Percentiles rank a stretch among this genome's conserved stretches.
phyloP scores from a whole-genome alignment of 2,113 vertebrate species.

The Vanacampus margaritifer region DNA sequence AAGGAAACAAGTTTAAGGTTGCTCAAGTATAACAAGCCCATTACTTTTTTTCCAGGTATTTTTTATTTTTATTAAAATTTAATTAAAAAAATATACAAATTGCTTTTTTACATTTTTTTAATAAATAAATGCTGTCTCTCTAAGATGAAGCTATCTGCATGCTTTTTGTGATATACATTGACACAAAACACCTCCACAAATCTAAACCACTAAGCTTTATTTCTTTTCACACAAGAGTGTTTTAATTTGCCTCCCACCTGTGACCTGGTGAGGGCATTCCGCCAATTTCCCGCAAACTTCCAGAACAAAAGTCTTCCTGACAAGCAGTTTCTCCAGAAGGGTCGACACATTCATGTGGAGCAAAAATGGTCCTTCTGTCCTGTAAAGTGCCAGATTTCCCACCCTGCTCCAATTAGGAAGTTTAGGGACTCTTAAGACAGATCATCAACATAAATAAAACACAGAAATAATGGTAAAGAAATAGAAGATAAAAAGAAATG shows the following conservation, averaged over 20 bases:
- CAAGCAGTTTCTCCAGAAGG: conserved; percentile 29
- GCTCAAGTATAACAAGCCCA: too few relatives aligned
- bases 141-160: neutral
- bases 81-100: neutral
- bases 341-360: conserved; percentile 26
- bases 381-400: conserved; percentile 40
- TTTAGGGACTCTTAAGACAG: conserved; percentile 8
- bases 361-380: conserved; percentile 49
- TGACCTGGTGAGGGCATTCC: conserved; percentile 26
- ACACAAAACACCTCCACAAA: neutral
- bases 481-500: conserved; percentile 5
- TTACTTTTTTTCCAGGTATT: too few relatives aligned
- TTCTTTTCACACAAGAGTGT: neutral
- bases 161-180: neutral
- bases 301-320: conserved; percentile 40
- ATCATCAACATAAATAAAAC: neutral
- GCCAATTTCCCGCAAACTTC: conserved; percentile 55
- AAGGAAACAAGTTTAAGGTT: too few relatives aligned
- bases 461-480: neutral
- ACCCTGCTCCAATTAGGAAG: conserved; percentile 35
- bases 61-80: neutral
- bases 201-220: neutral
- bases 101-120: neutral
- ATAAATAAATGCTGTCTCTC: neutral
- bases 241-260: conserved; percentile 49